Conservation (phyloP, 2,797 vertebrate species). For the Poeciliopsis infans region DNA sequence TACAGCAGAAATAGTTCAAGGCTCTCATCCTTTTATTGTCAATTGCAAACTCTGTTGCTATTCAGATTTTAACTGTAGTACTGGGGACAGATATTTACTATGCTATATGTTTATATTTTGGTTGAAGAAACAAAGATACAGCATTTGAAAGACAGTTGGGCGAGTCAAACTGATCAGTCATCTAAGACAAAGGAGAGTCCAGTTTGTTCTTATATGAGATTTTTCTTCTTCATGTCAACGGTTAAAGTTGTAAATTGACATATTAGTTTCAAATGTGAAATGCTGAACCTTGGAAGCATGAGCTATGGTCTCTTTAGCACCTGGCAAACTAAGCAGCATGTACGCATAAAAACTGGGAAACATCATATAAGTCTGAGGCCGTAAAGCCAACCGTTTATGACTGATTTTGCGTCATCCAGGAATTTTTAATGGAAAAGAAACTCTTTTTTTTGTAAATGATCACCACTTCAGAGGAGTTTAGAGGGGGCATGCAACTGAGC, state of each 20-base stretch:
- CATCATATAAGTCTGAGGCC: constrained; percentile 72
- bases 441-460: constrained; percentile 82
- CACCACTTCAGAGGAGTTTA: constrained; percentile 71
- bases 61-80: constrained; percentile 48
- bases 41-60: constrained; percentile 51
- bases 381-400: constrained; percentile 76
- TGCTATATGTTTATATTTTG: background rate
- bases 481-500: constrained; percentile 77
- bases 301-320: constrained; percentile 54
- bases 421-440: constrained; percentile 75
- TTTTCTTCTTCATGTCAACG: constrained; percentile 40
- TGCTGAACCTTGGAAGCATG: constrained; percentile 63
- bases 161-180: constrained; percentile 16
- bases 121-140: background rate
- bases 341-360: constrained; percentile 75
- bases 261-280: constrained; percentile 66
- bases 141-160: background rate
- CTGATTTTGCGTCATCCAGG: constrained; percentile 80
- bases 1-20: constrained; percentile 76
- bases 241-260: constrained; percentile 62
- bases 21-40: constrained; percentile 35
- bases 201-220: constrained; percentile 4
- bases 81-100: constrained; percentile 33
- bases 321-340: constrained; percentile 65
- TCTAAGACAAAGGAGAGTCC: background rate